Base-by-base conservation (phyloP, 2,888 invertebrate species). In the Amaurobius ferox region DNA sequence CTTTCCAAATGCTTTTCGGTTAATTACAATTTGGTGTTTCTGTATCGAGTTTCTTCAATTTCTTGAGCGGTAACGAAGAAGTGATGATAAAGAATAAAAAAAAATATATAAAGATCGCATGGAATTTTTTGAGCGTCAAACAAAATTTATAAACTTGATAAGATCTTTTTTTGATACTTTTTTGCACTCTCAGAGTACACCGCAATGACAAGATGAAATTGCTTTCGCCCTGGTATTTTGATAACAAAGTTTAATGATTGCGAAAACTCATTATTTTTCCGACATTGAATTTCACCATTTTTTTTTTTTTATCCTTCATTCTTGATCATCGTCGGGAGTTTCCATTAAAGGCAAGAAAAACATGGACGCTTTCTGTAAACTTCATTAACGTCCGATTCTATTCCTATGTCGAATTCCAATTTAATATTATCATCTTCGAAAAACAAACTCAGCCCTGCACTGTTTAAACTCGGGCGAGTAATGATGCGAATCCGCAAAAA, bases 231-330 rank as follows among this genome's bases (percentile, higher is more conserved):
- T 77, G 71, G 29, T 78, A 85, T 85, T 85, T 85, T 85, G 83
- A 85, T 85, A 85, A 85, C 83, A 85, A 77, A 85, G 83, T 85
- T 85, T 85, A 85, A 85, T 85, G 83, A 85, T 85, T 85, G 77
- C 71, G 35, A 85, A 85, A 85, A 85, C 83, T 85, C 83, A 85
- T 85, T 85, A 85, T 72, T 85, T 77, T 85, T 67, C 68, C 72
- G 77, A 85, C 77, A 77, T 77, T 72, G 83, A 85, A 85, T 85
- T 85, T 67, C 77, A 55, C 39, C 29, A 39, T 23, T 68, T 80
- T 68, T 70, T 44, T 80, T n/a, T 30, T 28, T 61, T 55, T 77
- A 67, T n/a, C n/a, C n/a, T 44, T 23, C 23, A 23, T 80, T 39
- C 73, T 80, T 61, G 71, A 72, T 66, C 35, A 72, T 72, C 66